phyloP scores from a whole-genome alignment of 2,113 vertebrate species.

The Pseudois nayaur region DNA sequence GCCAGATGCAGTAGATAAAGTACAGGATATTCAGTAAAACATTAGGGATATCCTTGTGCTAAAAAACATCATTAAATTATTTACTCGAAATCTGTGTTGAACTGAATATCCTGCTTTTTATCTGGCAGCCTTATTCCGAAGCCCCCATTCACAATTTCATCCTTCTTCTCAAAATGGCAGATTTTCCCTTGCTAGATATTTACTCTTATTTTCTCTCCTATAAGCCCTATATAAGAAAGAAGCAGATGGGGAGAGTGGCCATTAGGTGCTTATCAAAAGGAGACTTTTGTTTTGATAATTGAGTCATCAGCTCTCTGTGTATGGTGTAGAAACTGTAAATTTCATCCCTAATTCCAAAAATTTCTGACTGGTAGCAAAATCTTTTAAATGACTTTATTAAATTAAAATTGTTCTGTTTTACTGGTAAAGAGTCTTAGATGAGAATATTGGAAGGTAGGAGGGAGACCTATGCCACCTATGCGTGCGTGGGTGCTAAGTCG shows the following conservation, averaged over 20 bases:
- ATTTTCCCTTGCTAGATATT: not conserved
- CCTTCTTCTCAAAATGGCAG: not conserved
- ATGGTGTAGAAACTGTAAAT: not conserved
- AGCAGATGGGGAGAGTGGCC: not conserved
- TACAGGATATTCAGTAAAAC: not conserved
- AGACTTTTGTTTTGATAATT: not conserved
- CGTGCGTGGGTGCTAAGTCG: rapidly evolving
- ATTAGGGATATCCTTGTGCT: not conserved
- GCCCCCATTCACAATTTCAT: not conserved
- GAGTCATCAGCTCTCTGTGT: not conserved
- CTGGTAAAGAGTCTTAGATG: not conserved
- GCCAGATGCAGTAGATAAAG: not conserved
- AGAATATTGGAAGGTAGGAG: not conserved
- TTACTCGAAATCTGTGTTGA: not conserved
- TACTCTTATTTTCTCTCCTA: not conserved
- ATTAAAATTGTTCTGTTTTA: not conserved
- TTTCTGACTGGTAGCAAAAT: not conserved
- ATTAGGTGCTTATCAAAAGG: not conserved
- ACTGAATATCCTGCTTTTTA: not conserved
- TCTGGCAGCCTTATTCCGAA: not conserved
- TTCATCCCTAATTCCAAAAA: not conserved
- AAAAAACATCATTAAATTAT: not conserved
- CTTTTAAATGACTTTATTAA: not conserved
- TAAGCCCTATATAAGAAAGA: not conserved
- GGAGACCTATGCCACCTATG: not conserved